These are phyloP conservation scores for Sebastes oblongus DNA, from an alignment of 2,797 vertebrate genomes.

Conservation along the genomic window DNA sequence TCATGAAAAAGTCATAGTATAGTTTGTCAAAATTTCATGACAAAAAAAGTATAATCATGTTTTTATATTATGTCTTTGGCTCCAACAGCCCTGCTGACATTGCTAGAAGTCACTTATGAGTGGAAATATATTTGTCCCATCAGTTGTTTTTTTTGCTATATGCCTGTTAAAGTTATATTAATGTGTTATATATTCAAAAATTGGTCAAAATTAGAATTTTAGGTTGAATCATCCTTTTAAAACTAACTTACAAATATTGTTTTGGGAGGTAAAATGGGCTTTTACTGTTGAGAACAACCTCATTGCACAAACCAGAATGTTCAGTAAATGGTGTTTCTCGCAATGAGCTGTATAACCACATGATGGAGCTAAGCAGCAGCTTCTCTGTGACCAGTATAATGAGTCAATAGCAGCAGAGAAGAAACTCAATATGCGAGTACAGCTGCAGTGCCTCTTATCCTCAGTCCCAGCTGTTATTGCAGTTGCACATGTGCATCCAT, in stretches of 20 bases:
- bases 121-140: background rate
- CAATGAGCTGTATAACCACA: slow-evolving; percentile 33
- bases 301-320: background rate
- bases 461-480: background rate
- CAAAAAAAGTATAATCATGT: background rate
- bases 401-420: slow-evolving; percentile 11
- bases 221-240: no score
- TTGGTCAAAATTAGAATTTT: background rate
- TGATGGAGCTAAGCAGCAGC: slow-evolving; percentile 48
- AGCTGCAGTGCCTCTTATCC: slow-evolving; percentile 25
- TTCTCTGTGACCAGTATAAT: background rate
- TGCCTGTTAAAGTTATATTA: background rate
- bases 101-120: background rate
- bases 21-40: no score
- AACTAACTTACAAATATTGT: no score
- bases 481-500: background rate
- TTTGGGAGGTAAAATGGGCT: rapidly evolving
- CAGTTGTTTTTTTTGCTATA: background rate
- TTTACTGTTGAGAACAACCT: background rate
- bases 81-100: background rate
- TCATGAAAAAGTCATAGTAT: no score
- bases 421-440: background rate
- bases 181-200: background rate
- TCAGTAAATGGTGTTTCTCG: background rate
- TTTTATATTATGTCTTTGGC: background rate